These are phyloP conservation scores for Alligator sinensis DNA, from an alignment of 2,113 vertebrate genomes.

Conservation along the genomic window DNA sequence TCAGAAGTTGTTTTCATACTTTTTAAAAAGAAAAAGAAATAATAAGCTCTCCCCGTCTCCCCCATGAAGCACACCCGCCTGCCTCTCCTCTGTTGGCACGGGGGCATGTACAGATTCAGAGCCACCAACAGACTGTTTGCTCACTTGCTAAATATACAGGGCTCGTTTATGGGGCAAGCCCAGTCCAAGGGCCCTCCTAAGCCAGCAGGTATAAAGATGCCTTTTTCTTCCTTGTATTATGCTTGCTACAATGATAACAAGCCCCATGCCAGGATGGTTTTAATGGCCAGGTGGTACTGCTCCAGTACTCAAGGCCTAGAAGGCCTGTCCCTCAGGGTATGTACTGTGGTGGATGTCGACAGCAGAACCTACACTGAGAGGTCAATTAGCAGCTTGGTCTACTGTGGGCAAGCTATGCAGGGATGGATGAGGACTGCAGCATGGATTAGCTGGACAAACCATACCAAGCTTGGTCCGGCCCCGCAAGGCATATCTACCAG, in stretches of 20 bases:
- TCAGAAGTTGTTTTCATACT: not conserved
- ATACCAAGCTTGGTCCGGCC: not conserved
- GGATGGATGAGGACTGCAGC: too few species aligned
- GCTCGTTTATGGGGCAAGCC: constrained; percentile 75
- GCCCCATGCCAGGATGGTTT: constrained; percentile 16
- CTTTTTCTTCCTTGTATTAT: constrained; percentile 66
- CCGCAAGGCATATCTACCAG: not conserved
- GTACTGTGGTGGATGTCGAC: not conserved
- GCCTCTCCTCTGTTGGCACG: constrained; percentile 62
- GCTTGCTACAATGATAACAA: constrained; percentile 57
- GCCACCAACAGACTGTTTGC: constrained; percentile 74
- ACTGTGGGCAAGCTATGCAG: not conserved
- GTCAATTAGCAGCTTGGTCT: not conserved
- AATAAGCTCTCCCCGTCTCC: too few species aligned
- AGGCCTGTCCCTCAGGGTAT: not conserved
- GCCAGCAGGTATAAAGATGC: constrained; percentile 45
- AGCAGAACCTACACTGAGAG: not conserved
- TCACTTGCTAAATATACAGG: constrained; percentile 73
- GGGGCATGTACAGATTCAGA: constrained; percentile 33
- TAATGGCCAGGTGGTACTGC: constrained; percentile 36
- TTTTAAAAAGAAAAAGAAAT: constrained; percentile 3
- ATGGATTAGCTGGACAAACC: too few species aligned
- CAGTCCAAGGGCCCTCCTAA: constrained; percentile 55
- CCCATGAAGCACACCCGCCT: not conserved
- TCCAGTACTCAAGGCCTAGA: not conserved